phyloP scores from a whole-genome alignment of 2,797 vertebrate species.

The Tragopan temminckii region DNA sequence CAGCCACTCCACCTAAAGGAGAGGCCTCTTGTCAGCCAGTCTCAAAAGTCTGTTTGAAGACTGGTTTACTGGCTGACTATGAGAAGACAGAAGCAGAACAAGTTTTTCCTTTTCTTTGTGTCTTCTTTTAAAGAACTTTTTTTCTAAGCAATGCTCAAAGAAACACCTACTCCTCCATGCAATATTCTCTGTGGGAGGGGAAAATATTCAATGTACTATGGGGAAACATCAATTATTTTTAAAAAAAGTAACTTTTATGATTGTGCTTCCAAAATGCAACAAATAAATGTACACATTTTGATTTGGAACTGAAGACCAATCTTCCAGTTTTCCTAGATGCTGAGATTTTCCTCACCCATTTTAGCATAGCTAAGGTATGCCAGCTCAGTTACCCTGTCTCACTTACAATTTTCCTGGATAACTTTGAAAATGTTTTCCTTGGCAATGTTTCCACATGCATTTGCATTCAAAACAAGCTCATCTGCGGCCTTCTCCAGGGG shows the following conservation, averaged over 20 bases:
- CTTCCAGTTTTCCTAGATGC: neutral
- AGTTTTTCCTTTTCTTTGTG: neutral
- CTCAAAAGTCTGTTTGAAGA: constrained; percentile 47
- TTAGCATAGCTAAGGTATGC: neutral
- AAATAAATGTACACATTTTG: neutral
- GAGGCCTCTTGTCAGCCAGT: neutral
- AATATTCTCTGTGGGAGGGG: neutral
- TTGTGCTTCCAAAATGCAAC: neutral
- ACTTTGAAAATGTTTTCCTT: constrained; percentile 11
- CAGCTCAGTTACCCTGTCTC: neutral
- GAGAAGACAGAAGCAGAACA: neutral
- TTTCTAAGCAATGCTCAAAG: neutral
- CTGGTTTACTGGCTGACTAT: neutral
- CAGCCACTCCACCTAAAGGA: neutral
- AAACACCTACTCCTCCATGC: neutral
- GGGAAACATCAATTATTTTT: neutral
- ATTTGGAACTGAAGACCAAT: neutral
- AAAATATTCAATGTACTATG: neutral
- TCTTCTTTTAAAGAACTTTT: constrained; percentile 23
- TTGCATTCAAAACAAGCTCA: constrained; percentile 15
- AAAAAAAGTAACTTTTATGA: neutral
- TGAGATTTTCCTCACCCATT: neutral
- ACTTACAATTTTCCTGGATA: neutral
- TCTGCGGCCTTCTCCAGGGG: neutral
- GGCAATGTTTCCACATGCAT: neutral